phyloP scores from a whole-genome alignment of 2,797 vertebrate species.

The Myotis planiceps region DNA sequence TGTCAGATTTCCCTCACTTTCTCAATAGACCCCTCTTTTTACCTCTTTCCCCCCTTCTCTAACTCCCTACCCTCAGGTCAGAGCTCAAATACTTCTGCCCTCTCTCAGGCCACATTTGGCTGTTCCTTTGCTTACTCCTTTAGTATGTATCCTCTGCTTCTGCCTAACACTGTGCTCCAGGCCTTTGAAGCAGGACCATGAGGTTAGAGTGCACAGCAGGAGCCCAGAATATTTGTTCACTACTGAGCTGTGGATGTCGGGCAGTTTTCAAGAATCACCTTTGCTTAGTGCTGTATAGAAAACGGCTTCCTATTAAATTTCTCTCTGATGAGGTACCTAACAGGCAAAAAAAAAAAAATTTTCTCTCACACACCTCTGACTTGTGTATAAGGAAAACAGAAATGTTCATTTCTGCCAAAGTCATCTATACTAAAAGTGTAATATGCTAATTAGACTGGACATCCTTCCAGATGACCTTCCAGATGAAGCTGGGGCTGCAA shows the following conservation, averaged over 20 bases:
- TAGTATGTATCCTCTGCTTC: not conserved
- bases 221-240: not conserved
- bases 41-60: not conserved
- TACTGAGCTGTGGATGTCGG: not conserved
- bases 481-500: too few relatives aligned
- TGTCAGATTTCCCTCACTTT: not conserved
- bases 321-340: not conserved
- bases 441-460: too few relatives aligned
- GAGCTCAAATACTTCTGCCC: not conserved
- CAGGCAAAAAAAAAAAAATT: not conserved
- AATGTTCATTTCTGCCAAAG: not conserved
- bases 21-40: not conserved
- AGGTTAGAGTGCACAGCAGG: not conserved
- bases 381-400: not conserved
- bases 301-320: not conserved
- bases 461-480: too few relatives aligned
- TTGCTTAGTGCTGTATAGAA: not conserved
- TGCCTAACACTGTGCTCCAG: not conserved
- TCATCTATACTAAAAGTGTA: too few relatives aligned
- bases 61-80: not conserved
- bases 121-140: not conserved
- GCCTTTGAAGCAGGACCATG: not conserved
- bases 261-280: not conserved
- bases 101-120: not conserved
- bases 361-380: not conserved